These are phyloP conservation scores for Solenopsis fugax DNA, from an alignment of 1,140 invertebrate species.

Conservation along the genomic window DNA sequence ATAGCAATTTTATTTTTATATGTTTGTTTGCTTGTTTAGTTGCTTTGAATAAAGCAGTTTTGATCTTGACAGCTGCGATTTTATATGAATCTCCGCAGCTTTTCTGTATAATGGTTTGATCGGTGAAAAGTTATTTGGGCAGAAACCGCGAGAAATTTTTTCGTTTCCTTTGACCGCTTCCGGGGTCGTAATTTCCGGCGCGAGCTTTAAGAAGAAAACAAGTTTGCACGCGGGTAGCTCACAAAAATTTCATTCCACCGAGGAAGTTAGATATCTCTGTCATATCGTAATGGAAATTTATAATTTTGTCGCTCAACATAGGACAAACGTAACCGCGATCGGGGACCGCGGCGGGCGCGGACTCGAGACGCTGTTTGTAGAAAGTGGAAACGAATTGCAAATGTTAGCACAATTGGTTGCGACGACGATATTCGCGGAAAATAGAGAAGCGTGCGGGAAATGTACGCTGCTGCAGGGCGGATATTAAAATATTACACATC, in stretches of 20 bases:
- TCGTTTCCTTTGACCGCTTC: conserved; percentile 29
- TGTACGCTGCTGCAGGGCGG: not conserved
- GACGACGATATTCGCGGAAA: conserved; percentile 52
- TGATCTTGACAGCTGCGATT: conserved; percentile 22
- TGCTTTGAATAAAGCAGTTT: conserved; percentile 7
- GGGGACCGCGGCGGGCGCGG: not conserved
- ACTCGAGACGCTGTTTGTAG: conserved; percentile 55
- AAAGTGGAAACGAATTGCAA: conserved; percentile 59
- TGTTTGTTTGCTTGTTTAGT: not conserved
- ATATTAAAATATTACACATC: conserved; percentile 36
- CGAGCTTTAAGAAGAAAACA: conserved; percentile 26
- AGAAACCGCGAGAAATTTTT: conserved; percentile 25
- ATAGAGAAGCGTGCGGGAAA: conserved; percentile 39
- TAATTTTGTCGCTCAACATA: conserved; percentile 4
- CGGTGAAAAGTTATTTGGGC: conserved; percentile 34
- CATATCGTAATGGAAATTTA: conserved; percentile 23
- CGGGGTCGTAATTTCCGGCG: conserved; percentile 40
- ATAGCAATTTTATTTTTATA: not conserved
- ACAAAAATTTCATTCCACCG: conserved; percentile 46
- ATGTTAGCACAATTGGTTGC: conserved; percentile 61
- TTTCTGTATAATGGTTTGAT: conserved; percentile 1
- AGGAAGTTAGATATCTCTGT: conserved; percentile 15
- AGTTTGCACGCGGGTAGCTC: not conserved
- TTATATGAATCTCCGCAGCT: conserved; percentile 2
- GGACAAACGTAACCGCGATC: conserved; percentile 14